phyloP scores from a whole-genome alignment of 1,140 invertebrate genomes.

The Drosophila sturtevanti region DNA sequence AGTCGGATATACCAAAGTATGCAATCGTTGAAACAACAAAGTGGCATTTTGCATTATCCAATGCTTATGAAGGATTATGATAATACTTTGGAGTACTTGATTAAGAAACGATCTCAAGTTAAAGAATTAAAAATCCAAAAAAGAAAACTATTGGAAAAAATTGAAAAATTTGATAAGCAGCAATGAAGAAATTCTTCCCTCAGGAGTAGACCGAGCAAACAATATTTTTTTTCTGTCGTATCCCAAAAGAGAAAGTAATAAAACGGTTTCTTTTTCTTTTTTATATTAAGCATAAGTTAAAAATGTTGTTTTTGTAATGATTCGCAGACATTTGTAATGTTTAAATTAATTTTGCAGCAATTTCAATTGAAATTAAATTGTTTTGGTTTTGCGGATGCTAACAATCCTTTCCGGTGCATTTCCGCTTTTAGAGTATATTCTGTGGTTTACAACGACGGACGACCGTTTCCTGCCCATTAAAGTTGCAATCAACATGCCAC shows the following conservation, averaged over 20 bases:
- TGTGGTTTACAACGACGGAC: too few species aligned
- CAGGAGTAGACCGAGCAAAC: not conserved
- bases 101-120: not conserved
- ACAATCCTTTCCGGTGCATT: too few species aligned
- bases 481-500: too few species aligned
- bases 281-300: too few species aligned
- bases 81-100: not conserved
- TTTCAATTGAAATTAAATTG: too few species aligned
- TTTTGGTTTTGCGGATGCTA: too few species aligned
- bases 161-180: not conserved
- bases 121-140: not conserved
- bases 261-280: not conserved
- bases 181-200: not conserved
- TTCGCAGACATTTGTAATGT: too few species aligned
- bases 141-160: not conserved
- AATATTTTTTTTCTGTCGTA: not conserved
- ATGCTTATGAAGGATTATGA: not conserved
- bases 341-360: too few species aligned
- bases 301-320: too few species aligned
- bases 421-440: too few species aligned
- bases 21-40: not conserved
- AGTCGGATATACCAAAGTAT: not conserved
- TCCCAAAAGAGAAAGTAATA: not conserved
- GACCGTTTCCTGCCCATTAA: too few species aligned
- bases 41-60: slow-evolving; percentile 5